Evolutionary conservation across 1,140 invertebrate genomes (phyloP).

Genomic region (Leptinotarsa texana): DNA sequence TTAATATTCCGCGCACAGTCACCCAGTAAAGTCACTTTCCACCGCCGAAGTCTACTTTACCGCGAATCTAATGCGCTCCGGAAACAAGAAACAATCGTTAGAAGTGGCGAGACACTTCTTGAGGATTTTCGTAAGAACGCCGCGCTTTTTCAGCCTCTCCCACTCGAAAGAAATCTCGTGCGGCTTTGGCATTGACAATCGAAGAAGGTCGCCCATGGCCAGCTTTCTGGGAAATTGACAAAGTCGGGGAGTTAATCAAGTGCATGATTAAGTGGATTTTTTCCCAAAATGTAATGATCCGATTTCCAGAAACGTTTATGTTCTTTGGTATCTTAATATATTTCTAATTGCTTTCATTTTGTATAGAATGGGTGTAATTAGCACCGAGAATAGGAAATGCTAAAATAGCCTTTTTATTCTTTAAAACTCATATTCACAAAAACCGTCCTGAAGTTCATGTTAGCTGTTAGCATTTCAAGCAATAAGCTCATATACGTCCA

Average conservation of each 20-base stretch:
- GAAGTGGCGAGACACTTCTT: neutral
- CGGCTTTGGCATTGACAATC: slow-evolving; percentile 10
- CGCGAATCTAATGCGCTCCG: neutral
- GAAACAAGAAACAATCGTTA: slow-evolving; percentile 7
- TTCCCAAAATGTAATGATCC: neutral
- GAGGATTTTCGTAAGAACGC: neutral
- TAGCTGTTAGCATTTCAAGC: no score
- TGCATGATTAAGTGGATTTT: neutral
- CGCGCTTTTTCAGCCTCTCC: slow-evolving; percentile 10
- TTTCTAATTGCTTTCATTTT: no score
- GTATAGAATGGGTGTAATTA: no score
- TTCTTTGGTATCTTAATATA: no score
- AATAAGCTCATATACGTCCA: no score
- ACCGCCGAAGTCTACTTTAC: slow-evolving; percentile 15
- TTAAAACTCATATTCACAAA: no score
- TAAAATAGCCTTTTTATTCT: no score
- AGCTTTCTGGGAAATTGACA: neutral
- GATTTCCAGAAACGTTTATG: neutral
- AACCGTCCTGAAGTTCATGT: no score
- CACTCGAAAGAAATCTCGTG: neutral
- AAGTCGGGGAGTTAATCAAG: no score
- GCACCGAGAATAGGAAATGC: no score
- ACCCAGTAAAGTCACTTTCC: slow-evolving; percentile 11
- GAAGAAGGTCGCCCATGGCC: neutral
- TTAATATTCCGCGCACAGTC: neutral